A percentile compares a stretch with the other conserved stretches of the same genome.
These are phyloP conservation scores for Perca fluviatilis DNA, from an alignment of 2,113 vertebrate genomes.

Conservation along the genomic window DNA sequence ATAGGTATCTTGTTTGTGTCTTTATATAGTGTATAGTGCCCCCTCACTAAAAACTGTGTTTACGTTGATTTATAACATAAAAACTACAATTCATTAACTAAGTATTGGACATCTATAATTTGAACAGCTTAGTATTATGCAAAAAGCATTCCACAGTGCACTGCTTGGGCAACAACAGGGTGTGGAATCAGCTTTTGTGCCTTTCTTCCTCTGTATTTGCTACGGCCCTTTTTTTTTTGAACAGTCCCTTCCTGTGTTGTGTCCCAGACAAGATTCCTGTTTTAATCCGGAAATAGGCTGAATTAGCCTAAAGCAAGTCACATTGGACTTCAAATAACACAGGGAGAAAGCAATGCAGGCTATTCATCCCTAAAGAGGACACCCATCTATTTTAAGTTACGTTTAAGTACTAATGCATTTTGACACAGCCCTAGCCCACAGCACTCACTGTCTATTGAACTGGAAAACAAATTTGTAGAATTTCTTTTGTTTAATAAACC, in stretches of 20 bases:
- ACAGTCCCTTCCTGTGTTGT: constrained; percentile 41
- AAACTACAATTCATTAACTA: neutral
- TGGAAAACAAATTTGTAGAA: neutral
- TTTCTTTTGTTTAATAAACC: constrained; percentile 31
- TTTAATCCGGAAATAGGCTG: constrained; percentile 55
- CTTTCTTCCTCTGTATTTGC: constrained; percentile 30
- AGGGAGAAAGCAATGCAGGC: constrained; percentile 16
- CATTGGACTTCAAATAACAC: constrained; percentile 48
- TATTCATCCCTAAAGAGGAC: constrained; percentile 44
- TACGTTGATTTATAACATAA: neutral
- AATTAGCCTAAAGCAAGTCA: constrained; percentile 44
- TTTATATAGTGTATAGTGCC: neutral
- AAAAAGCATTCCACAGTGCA: constrained; percentile 35
- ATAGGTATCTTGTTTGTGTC: neutral
- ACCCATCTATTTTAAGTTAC: constrained; percentile 52
- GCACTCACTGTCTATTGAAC: constrained; percentile 39
- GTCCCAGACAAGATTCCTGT: constrained; percentile 39
- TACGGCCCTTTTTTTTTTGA: neutral
- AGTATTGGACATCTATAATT: neutral
- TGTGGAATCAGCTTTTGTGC: constrained; percentile 40
- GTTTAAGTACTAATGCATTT: constrained; percentile 53
- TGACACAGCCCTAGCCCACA: constrained; percentile 45
- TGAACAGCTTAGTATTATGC: constrained; percentile 6
- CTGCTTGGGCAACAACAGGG: constrained; percentile 23
- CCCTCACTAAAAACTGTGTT: neutral